Base-by-base conservation (phyloP, 1,140 invertebrate genomes). In the Bradysia coprophila region DNA sequence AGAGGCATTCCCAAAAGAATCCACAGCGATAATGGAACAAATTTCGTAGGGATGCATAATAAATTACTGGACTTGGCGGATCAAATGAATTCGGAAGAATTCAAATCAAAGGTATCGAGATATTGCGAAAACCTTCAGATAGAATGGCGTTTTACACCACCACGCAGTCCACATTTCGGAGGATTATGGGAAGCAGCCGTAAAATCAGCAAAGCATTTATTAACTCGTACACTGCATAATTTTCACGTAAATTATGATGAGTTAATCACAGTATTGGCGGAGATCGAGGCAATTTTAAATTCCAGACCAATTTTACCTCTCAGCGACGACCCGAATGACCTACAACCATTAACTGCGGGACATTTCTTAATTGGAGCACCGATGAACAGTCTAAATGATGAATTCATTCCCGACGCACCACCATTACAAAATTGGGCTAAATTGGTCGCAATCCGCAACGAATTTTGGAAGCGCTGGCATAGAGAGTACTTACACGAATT, bases 311-410 rank as follows among this genome's bases (percentile, higher is more conserved):
- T 42, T 1, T 44, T 45, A 13, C 45, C 49, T n/a, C 20, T 61
- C 1, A 51, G 50, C 20, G 43, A 48, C n/a, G 40, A 56, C 40
- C 48, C 51, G 9, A 46, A 43, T 15, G 53, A 59, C 38, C 40
- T 48, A 1, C 24, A 15, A 8, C 42, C 48, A n/a, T 39, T 58
- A 3, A 56, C 57, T 11, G 54, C 58, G 15, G 51, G 50, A 5
- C 57, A 61, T 52, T 59, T 56, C 41, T 32, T 59, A 1, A 57
- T 55, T 42, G 57, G 54, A n/a, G 33, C 47, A n/a, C 48, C 55
- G 6, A 2, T 37, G 42, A 24, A 41, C 40, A 16, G 36, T 38
- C 2, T 41, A 48, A 31, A 21, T 13, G n/a, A n/a, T 28, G 24
- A 22, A 42, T 8, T 19, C 42, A 2, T 2, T 18, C 3, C 6